Evolutionary conservation across 2,113 vertebrate genomes (phyloP).

Genomic region (Carlito syrichta): DNA sequence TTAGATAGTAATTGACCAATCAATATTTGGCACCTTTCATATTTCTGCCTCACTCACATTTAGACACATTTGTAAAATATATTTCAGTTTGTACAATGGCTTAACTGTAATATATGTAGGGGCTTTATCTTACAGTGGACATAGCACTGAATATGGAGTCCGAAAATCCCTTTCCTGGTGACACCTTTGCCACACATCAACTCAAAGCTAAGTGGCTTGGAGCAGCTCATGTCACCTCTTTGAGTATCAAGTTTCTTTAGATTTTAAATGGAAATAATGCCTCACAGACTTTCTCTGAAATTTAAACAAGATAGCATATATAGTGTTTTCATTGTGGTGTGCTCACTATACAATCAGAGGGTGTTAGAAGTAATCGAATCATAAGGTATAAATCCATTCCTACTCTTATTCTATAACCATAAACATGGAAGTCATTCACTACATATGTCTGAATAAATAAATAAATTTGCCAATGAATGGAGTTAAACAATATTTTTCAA

Average conservation of each 20-base stretch:
- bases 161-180: background rate
- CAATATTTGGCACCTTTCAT: background rate
- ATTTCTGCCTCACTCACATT: background rate
- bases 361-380: background rate
- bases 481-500: background rate
- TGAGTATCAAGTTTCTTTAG: background rate
- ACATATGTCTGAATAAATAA: background rate
- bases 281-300: background rate
- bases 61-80: background rate
- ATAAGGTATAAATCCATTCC: background rate
- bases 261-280: background rate
- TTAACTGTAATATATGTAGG: background rate
- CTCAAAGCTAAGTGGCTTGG: background rate
- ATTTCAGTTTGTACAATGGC: background rate
- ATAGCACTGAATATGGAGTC: background rate
- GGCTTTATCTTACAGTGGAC: background rate
- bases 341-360: background rate
- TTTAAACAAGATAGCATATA: background rate
- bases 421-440: background rate
- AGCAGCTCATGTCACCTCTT: background rate
- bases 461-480: background rate
- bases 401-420: background rate
- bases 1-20: background rate
- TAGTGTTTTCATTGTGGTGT: background rate
- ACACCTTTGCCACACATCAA: background rate